Evolutionary conservation across 2,113 vertebrate species (phyloP).

Genomic region (Pedetes capensis): DNA sequence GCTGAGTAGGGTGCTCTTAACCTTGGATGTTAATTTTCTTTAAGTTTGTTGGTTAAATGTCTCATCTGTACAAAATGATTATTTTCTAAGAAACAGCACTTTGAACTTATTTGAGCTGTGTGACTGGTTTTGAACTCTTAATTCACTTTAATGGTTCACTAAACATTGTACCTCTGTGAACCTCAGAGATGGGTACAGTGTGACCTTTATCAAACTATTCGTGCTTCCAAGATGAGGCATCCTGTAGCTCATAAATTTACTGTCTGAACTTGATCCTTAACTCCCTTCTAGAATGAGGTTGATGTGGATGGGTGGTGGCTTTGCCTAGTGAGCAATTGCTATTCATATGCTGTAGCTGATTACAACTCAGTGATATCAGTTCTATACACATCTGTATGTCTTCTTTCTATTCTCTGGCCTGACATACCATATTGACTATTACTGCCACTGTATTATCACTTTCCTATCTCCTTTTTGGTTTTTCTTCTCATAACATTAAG

Average conservation of each 20-base stretch:
- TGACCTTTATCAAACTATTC: slow-evolving; percentile 38
- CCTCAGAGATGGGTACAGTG: not conserved
- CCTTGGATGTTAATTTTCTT: slow-evolving; percentile 49
- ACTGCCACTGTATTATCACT: not conserved
- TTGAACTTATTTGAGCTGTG: not conserved
- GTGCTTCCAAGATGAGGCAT: slow-evolving; percentile 37
- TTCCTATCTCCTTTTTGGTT: not conserved
- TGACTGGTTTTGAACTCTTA: slow-evolving; percentile 20
- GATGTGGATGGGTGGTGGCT: not conserved
- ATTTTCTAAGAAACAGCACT: slow-evolving; percentile 51
- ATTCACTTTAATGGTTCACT: slow-evolving; percentile 7
- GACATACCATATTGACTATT: not conserved
- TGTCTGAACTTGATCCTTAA: not conserved
- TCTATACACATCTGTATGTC: not conserved
- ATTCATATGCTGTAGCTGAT: not conserved
- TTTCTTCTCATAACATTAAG: not conserved
- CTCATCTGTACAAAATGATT: not conserved
- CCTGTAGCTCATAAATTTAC: slow-evolving; percentile 10
- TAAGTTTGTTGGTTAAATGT: slow-evolving; percentile 39
- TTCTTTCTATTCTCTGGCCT: not conserved
- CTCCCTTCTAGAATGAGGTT: not conserved
- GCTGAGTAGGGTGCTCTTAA: not conserved
- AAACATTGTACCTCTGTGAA: slow-evolving; percentile 49
- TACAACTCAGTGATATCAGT: not conserved
- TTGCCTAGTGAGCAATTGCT: not conserved